These are phyloP conservation scores for Phyllotis vaccarum DNA, from an alignment of 2,797 vertebrate genomes.

Conservation along the genomic window DNA sequence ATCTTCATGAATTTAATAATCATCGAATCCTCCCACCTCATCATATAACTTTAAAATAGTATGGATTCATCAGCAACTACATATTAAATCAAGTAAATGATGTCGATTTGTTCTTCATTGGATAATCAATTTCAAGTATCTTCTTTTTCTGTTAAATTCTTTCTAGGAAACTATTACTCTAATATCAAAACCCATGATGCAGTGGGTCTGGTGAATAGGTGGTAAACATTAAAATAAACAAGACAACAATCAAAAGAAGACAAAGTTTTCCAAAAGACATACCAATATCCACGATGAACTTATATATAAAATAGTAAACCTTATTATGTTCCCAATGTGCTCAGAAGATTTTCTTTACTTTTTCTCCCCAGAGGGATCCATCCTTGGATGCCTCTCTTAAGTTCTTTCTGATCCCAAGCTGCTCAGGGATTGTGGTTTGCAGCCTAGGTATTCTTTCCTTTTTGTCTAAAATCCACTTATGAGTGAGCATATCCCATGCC, in stretches of 20 bases:
- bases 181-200: neutral
- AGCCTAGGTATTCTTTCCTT: too few species aligned
- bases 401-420: too few species aligned
- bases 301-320: neutral
- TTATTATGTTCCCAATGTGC: too few species aligned
- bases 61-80: neutral
- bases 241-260: neutral
- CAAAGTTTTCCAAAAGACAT: neutral
- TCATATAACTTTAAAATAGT: slow-evolving; percentile 33
- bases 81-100: slow-evolving; percentile 54
- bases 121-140: neutral
- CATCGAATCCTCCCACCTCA: neutral
- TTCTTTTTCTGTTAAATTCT: neutral
- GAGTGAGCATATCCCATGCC: too few species aligned
- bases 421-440: too few species aligned
- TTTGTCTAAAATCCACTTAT: too few species aligned
- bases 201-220: rapidly evolving
- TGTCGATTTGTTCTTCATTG: neutral
- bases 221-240: neutral
- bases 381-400: too few species aligned
- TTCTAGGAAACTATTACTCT: neutral
- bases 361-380: too few species aligned
- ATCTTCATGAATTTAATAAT: neutral
- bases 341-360: too few species aligned
- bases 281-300: neutral